Conservation (phyloP, 2,113 vertebrate genomes). For the Neodontobutis hainanensis region DNA sequence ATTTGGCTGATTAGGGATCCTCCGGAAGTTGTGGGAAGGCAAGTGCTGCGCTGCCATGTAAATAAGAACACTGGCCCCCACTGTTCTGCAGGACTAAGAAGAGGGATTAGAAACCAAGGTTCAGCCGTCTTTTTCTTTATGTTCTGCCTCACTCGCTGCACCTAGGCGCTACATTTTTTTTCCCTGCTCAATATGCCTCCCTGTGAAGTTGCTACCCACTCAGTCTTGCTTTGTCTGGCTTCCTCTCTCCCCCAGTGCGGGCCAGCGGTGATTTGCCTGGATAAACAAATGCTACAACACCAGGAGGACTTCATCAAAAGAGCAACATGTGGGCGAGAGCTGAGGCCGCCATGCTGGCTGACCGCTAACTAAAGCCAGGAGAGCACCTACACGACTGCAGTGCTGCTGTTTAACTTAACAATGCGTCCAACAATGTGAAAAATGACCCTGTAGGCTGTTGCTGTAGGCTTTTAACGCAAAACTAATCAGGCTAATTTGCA, state of each 20-base stretch:
- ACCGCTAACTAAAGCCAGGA: conserved; percentile 21
- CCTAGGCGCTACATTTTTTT: conserved; percentile 13
- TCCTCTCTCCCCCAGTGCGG: conserved; percentile 4
- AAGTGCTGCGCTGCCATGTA: conserved; percentile 41
- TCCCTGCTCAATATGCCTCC: conserved; percentile 7
- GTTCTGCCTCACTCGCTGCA: not conserved
- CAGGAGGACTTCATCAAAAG: conserved; percentile 24
- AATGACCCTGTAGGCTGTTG: no score
- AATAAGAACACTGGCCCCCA: conserved; percentile 41
- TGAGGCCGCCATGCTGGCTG: conserved; percentile 4
- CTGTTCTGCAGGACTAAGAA: conserved; percentile 25
- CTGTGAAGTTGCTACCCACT: conserved; percentile 22
- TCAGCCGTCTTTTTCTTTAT: conserved; percentile 31
- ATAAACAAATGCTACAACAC: conserved; percentile 27
- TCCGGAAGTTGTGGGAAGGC: conserved; percentile 45
- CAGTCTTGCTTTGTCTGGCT: conserved; percentile 11
- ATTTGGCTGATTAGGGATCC: conserved; percentile 64
- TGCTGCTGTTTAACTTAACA: conserved; percentile 19
- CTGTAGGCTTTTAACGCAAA: no score
- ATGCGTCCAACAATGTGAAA: not conserved
- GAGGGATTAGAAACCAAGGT: conserved; percentile 33
- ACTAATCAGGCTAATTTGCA: not conserved
- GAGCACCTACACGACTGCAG: not conserved
- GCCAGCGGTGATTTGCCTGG: conserved; percentile 20
- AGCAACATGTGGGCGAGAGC: conserved; percentile 17